Conservation (phyloP, 2,888 invertebrate genomes). For the Andricus curvator region DNA sequence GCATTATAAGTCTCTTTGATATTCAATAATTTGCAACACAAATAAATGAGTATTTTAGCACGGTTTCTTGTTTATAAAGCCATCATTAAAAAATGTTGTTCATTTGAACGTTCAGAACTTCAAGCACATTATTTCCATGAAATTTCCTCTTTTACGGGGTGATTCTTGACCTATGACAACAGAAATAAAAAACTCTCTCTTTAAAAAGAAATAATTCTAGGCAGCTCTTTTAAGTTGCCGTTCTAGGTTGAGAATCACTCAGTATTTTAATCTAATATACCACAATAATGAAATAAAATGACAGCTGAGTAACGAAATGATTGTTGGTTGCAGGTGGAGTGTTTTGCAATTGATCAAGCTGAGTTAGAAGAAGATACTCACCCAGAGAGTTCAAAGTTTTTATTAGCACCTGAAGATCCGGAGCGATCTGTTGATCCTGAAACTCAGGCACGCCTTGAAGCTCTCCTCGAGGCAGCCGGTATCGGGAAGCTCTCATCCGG, state of each 20-base stretch:
- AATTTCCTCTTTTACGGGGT: background rate
- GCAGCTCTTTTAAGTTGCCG: too few species aligned
- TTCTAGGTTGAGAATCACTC: background rate
- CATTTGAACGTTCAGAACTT: too few species aligned
- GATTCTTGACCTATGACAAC: background rate
- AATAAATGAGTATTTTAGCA: too few species aligned
- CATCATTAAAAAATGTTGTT: too few species aligned
- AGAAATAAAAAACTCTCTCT: too few species aligned
- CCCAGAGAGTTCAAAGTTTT: conserved; percentile 83
- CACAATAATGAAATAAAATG: conserved; percentile 17
- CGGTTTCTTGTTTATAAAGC: too few species aligned
- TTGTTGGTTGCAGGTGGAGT: conserved; percentile 82
- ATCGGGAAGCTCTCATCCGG: conserved; percentile 89
- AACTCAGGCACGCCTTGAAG: conserved; percentile 94
- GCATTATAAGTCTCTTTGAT: too few species aligned
- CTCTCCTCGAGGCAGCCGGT: conserved; percentile 95
- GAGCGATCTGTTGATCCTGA: conserved; percentile 89
- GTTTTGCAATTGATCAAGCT: conserved; percentile 84
- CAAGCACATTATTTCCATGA: background rate
- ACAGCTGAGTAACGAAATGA: conserved; percentile 8
- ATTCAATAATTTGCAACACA: too few species aligned
- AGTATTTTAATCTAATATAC: conserved; percentile 5
- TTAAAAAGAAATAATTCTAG: too few species aligned
- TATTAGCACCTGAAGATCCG: conserved; percentile 82
- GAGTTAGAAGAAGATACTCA: conserved; percentile 84